Conservation (phyloP, 1,140 invertebrate genomes). For the Drosophila auraria region DNA sequence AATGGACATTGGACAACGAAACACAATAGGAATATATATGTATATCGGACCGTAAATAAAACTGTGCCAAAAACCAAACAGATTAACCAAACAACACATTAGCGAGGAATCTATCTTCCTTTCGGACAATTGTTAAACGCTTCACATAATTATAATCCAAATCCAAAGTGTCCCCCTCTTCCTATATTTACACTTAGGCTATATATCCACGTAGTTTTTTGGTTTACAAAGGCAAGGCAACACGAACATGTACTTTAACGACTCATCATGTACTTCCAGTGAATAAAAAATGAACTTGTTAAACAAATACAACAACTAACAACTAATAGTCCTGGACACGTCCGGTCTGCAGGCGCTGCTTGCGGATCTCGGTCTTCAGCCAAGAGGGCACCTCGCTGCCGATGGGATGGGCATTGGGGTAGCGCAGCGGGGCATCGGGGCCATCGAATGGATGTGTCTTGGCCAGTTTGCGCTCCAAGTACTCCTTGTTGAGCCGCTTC, state of each 20-base stretch:
- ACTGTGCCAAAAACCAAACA: slow-evolving; percentile 70
- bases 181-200: slow-evolving; percentile 22
- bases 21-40: slow-evolving; percentile 39
- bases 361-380: slow-evolving; percentile 90
- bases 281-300: slow-evolving; percentile 51
- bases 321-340: slow-evolving; percentile 88
- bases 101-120: slow-evolving; percentile 1
- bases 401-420: slow-evolving; percentile 91
- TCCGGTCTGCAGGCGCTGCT: slow-evolving; percentile 88
- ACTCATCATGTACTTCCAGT: slow-evolving; percentile 53
- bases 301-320: slow-evolving; percentile 49
- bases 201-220: slow-evolving; percentile 27
- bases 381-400: slow-evolving; percentile 89
- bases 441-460: slow-evolving; percentile 92
- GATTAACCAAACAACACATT: slow-evolving; percentile 36
- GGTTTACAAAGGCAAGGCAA: slow-evolving; percentile 27
- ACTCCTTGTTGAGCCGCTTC: slow-evolving; percentile 95
- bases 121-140: slow-evolving; percentile 50
- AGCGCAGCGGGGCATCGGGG: slow-evolving; percentile 88
- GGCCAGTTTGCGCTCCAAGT: slow-evolving; percentile 92
- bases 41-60: slow-evolving; percentile 21
- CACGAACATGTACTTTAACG: slow-evolving; percentile 19
- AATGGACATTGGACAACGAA: not conserved
- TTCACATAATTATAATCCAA: slow-evolving; percentile 23
- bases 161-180: not conserved